phyloP scores from a whole-genome alignment of 2,113 vertebrate genomes.

The Hydrolagus affinis region DNA sequence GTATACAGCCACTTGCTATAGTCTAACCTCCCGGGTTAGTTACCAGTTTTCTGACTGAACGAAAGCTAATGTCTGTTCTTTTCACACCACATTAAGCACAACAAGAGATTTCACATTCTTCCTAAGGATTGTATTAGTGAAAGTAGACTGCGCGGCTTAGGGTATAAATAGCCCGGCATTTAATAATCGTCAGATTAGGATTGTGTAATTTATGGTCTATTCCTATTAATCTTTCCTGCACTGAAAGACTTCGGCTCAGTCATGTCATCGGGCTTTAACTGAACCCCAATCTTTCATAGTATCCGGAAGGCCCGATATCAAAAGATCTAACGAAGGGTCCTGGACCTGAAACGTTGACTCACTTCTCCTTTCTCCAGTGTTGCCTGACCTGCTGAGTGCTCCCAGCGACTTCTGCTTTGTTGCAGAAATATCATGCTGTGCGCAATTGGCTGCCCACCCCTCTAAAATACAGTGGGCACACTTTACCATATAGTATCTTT shows the following conservation, averaged over 20 bases:
- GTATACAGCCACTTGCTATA: no score
- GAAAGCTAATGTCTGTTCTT: background rate
- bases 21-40: background rate
- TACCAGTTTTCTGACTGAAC: background rate
- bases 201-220: background rate
- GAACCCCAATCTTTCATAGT: background rate
- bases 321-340: no score
- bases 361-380: no score
- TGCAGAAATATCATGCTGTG: no score
- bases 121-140: background rate
- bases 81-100: background rate
- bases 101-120: background rate
- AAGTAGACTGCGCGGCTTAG: background rate
- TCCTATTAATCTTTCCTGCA: constrained; percentile 3
- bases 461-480: no score
- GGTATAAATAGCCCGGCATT: background rate
- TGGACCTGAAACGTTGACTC: no score
- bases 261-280: background rate
- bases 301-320: no score
- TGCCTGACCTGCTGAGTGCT: no score
- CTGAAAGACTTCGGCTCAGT: background rate
- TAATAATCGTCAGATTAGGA: background rate
- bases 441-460: no score
- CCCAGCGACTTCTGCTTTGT: no score
- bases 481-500: no score